phyloP scores from a whole-genome alignment of 2,113 vertebrate species.

The Cinclus mexicanus region DNA sequence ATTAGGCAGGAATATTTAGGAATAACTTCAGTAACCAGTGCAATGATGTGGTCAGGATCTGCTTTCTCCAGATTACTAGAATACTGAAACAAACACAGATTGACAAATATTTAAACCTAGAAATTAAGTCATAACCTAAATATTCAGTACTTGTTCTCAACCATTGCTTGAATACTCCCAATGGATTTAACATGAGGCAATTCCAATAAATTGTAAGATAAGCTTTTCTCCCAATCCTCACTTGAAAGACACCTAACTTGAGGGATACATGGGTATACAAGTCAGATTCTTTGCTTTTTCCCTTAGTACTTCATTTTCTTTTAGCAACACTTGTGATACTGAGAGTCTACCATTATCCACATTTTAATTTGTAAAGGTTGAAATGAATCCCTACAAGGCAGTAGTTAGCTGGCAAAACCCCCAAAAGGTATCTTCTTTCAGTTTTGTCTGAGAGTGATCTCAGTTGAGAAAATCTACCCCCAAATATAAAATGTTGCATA shows the following conservation, averaged over 20 bases:
- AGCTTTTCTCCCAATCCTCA: background rate
- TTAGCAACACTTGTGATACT: background rate
- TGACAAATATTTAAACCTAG: background rate
- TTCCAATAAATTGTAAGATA: background rate
- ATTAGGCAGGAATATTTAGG: slow-evolving; percentile 90
- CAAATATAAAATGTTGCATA: background rate
- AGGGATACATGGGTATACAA: background rate
- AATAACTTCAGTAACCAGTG: slow-evolving; percentile 93
- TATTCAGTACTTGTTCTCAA: background rate
- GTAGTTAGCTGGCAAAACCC: background rate
- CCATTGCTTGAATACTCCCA: background rate
- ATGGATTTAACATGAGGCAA: background rate
- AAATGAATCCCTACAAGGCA: background rate
- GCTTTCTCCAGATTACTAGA: slow-evolving; percentile 84
- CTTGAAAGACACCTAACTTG: background rate
- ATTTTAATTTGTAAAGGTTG: background rate
- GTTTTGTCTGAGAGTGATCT: background rate
- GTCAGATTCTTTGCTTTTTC: background rate
- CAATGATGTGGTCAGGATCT: slow-evolving; percentile 93
- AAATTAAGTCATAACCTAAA: background rate
- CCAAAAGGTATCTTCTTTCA: background rate
- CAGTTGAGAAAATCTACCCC: background rate
- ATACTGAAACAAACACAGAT: slow-evolving; percentile 73
- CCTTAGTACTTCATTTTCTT: background rate
- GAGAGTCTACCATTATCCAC: background rate